phyloP scores from a whole-genome alignment of 2,888 invertebrate genomes.

The Biston stratarius region DNA sequence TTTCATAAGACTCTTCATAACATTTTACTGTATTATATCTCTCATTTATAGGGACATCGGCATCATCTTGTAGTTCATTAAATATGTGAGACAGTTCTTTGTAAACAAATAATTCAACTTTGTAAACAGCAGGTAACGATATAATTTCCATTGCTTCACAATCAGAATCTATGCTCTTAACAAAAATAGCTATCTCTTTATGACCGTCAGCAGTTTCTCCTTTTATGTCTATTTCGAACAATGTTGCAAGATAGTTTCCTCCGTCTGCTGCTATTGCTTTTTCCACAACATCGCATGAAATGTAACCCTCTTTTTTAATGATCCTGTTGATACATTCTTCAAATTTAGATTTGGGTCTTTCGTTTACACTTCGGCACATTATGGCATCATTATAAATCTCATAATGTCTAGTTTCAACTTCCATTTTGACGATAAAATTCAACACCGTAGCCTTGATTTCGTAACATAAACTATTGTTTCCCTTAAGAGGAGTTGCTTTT shows the following conservation, averaged over 20 bases:
- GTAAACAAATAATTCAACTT: conserved; percentile 58
- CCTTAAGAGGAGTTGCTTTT: conserved; percentile 10
- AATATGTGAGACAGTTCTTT: conserved; percentile 58
- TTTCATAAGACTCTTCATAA: conserved; percentile 54
- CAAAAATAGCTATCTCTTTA: conserved; percentile 61
- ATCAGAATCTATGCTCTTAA: conserved; percentile 54
- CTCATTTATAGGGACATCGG: conserved; percentile 54
- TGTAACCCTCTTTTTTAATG: conserved; percentile 48
- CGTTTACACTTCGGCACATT: neutral
- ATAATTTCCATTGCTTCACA: conserved; percentile 43
- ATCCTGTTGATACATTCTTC: conserved; percentile 46
- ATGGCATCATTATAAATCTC: conserved; percentile 14
- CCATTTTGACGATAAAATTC: conserved; percentile 20
- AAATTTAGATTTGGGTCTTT: conserved; percentile 30
- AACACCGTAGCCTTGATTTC: neutral
- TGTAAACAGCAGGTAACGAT: conserved; percentile 50
- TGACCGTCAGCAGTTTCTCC: conserved; percentile 55
- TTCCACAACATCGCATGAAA: conserved; percentile 47
- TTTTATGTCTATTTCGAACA: conserved; percentile 60
- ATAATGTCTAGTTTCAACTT: conserved; percentile 26
- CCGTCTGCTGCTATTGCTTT: conserved; percentile 55
- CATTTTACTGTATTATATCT: conserved; percentile 57
- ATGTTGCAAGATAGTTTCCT: conserved; percentile 59
- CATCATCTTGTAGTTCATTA: conserved; percentile 58
- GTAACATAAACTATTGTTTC: conserved; percentile 3